These are phyloP conservation scores for Melinaea marsaeus DNA, from an alignment of 2,888 invertebrate species.

Conservation along the genomic window DNA sequence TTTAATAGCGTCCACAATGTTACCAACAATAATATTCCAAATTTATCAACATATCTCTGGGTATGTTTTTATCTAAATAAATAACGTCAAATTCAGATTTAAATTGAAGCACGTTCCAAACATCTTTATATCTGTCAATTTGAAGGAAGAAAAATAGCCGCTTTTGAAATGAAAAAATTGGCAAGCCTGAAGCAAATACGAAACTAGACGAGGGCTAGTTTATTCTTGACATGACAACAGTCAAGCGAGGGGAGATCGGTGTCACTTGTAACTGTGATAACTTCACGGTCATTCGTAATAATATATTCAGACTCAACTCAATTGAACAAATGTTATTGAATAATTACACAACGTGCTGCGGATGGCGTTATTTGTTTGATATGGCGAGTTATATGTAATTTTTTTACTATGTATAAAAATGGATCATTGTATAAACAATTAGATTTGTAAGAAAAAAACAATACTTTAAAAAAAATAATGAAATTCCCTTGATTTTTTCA, in stretches of 20 bases:
- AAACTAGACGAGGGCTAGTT: constrained; percentile 16
- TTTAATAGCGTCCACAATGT: constrained; percentile 1
- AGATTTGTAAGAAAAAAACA: too few relatives aligned
- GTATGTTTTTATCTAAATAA: background rate
- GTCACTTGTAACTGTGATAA: constrained; percentile 20
- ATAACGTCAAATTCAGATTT: background rate
- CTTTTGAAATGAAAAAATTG: too few relatives aligned
- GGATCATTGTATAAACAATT: too few relatives aligned
- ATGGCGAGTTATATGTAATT: too few relatives aligned
- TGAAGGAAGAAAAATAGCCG: constrained; percentile 24
- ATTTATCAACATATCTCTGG: too few relatives aligned
- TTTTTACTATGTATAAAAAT: too few relatives aligned
- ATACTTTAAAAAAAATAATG: too few relatives aligned
- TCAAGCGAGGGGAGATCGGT: constrained; percentile 23
- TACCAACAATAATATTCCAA: too few relatives aligned
- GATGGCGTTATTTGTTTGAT: constrained; percentile 1
- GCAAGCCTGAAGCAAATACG: constrained; percentile 19
- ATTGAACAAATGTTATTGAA: constrained; percentile 17
- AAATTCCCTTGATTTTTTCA: too few relatives aligned
- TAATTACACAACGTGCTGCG: constrained; percentile 11
- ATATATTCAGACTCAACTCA: constrained; percentile 12
- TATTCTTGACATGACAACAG: constrained; percentile 30
- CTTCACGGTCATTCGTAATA: constrained; percentile 18
- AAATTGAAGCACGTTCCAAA: constrained; percentile 17
- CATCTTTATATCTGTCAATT: constrained; percentile 27